Conservation (phyloP, 2,888 invertebrate genomes). For the Patella ulyssiponensis region DNA sequence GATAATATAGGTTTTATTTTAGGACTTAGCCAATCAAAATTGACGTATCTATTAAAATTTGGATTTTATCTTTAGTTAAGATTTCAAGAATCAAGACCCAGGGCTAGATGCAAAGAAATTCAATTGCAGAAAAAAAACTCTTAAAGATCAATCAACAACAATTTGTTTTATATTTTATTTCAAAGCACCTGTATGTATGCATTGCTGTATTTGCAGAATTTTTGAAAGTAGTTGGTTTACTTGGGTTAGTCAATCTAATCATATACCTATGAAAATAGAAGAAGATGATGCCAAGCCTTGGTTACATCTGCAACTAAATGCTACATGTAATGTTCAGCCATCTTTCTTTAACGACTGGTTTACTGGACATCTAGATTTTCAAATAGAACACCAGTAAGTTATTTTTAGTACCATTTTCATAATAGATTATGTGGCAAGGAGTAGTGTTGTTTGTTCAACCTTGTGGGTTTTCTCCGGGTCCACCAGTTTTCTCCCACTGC, state of each 20-base stretch:
- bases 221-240: conserved; percentile 53
- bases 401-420: no score
- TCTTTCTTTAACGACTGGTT: conserved; percentile 64
- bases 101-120: neutral
- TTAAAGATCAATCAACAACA: no score
- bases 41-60: no score
- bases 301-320: conserved; percentile 42
- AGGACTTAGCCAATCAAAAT: no score
- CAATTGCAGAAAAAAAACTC: no score
- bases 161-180: neutral
- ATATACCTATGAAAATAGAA: conserved; percentile 59
- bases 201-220: conserved; percentile 14
- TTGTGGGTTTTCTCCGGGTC: no score
- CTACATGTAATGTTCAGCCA: conserved; percentile 56
- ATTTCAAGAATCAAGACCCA: no score
- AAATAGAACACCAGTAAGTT: conserved; percentile 65
- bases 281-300: conserved; percentile 45
- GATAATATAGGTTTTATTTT: no score
- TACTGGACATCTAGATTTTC: conserved; percentile 64
- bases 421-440: no score
- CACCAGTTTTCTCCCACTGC: no score
- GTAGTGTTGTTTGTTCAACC: no score
- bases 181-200: neutral
- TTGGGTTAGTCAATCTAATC: conserved; percentile 57
- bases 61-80: no score